Conservation (phyloP, 2,797 vertebrate species). For the Synaphobranchus kaupii region DNA sequence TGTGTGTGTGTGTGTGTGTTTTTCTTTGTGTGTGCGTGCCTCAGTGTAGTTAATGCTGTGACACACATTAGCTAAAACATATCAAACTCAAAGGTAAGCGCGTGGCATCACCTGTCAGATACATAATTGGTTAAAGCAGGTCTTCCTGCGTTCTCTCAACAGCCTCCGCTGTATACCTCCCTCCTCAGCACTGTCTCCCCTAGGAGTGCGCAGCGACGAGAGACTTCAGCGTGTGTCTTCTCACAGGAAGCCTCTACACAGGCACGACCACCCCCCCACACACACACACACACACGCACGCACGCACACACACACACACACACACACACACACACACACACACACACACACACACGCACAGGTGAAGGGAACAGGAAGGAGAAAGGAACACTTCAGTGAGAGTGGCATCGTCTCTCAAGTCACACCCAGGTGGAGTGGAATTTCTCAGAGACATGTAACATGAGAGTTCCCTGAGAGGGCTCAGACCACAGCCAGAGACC, state of each 20-base stretch:
- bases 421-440: background rate
- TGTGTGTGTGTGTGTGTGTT: background rate
- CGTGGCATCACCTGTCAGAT: constrained; percentile 2
- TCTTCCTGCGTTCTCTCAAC: constrained; percentile 2
- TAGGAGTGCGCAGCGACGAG: constrained; percentile 10
- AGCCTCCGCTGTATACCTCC: constrained; percentile 18
- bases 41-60: background rate
- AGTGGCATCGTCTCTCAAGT: background rate
- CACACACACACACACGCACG: no score
- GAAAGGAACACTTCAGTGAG: background rate
- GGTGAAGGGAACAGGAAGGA: background rate
- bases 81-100: constrained; percentile 24
- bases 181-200: constrained; percentile 20
- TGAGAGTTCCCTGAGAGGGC: constrained; percentile 4
- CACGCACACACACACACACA: background rate
- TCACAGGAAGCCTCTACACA: background rate
- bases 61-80: background rate
- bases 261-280: background rate
- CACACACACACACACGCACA: background rate
- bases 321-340: no score
- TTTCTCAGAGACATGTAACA: background rate
- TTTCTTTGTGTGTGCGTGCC: background rate
- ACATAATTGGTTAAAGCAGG: constrained; percentile 15
- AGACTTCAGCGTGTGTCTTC: background rate
- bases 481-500: background rate